These are phyloP conservation scores for Pyrrhura leucotis DNA, from an alignment of 2,797 vertebrate species.

Conservation along the genomic window DNA sequence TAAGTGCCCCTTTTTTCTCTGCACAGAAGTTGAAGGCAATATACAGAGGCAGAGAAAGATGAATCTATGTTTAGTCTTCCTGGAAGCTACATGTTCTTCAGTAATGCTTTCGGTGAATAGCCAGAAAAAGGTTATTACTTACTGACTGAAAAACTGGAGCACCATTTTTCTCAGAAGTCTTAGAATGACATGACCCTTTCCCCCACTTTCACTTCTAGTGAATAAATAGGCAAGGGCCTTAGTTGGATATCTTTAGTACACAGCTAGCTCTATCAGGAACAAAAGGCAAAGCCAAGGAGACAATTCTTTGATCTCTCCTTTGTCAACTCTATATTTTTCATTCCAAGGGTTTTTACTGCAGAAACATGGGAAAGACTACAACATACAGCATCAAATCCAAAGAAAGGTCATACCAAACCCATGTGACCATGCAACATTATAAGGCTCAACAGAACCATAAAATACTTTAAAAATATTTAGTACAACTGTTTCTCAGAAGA, in stretches of 20 bases:
- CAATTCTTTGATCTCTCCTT: not conserved
- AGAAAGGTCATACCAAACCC: not conserved
- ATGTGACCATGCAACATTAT: not conserved
- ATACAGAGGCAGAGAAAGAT: not conserved
- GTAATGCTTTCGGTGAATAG: not conserved
- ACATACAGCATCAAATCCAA: not conserved
- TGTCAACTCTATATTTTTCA: not conserved
- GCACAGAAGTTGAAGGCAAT: not conserved
- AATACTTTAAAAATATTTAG: not conserved
- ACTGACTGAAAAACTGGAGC: not conserved
- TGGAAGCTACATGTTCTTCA: not conserved
- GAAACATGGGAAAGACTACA: not conserved
- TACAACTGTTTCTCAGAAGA: not conserved
- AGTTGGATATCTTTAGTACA: not conserved
- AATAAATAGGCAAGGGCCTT: not conserved
- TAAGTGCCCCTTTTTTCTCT: not conserved
- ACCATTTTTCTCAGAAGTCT: not conserved
- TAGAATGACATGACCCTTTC: not conserved
- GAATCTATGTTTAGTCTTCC: not conserved
- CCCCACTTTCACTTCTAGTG: not conserved
- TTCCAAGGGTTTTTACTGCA: not conserved
- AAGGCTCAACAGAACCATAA: not conserved
- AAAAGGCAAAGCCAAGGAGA: not conserved
- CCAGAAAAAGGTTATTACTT: not conserved
- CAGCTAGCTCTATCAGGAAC: not conserved